These are phyloP conservation scores for Onychomys torridus DNA, from an alignment of 2,797 vertebrate genomes.

Conservation along the genomic window DNA sequence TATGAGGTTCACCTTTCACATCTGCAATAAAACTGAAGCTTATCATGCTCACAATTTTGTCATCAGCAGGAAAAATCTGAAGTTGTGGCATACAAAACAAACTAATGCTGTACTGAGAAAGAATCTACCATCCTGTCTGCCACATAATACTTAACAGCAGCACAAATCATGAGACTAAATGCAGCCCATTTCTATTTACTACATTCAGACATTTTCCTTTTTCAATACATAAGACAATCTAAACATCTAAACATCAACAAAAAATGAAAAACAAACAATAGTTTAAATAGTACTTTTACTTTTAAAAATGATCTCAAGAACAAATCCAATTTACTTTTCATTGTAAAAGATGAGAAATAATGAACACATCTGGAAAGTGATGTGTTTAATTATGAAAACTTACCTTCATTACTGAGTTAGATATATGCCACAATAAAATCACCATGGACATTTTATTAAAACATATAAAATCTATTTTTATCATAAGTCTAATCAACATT, in stretches of 20 bases:
- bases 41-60: background rate
- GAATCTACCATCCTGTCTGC: background rate
- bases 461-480: background rate
- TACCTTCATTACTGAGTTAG: background rate
- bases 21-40: background rate
- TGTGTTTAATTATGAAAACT: background rate
- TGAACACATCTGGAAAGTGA: background rate
- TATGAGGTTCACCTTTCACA: background rate
- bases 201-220: background rate
- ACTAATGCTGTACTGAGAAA: background rate
- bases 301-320: background rate
- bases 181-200: background rate
- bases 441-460: background rate
- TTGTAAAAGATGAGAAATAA: background rate
- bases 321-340: background rate
- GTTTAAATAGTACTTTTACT: background rate
- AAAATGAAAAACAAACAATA: background rate
- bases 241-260: background rate
- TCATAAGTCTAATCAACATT: background rate
- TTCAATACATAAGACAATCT: background rate
- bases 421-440: background rate
- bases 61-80: background rate
- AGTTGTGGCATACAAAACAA: background rate
- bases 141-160: accelerated
- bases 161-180: background rate